Base-by-base conservation (phyloP, 2,888 invertebrate genomes). In the Gonocerus acuteangulatus region DNA sequence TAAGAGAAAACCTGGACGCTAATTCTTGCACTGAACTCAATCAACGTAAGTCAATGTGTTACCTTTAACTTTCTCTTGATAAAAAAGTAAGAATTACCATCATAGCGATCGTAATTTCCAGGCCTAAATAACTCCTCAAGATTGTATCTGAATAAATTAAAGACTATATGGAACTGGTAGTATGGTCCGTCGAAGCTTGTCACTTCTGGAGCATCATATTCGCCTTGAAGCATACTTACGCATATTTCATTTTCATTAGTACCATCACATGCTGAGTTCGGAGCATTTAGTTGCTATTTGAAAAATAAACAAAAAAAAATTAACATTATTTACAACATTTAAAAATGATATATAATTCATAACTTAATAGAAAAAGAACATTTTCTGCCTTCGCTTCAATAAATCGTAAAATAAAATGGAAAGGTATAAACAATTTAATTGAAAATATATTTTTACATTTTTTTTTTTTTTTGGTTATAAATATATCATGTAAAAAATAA, bases 51-150 rank as follows among this genome's bases (percentile, higher is more conserved):
- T n/a, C n/a, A n/a, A n/a, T n/a, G n/a, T n/a, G n/a, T n/a, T n/a
- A n/a, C n/a, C n/a, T n/a, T n/a, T n/a, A n/a, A n/a, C n/a, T n/a
- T n/a, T n/a, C n/a, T n/a, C n/a, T n/a, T n/a, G n/a, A n/a, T n/a
- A n/a, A n/a, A n/a, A n/a, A n/a, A n/a, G n/a, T n/a, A n/a, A n/a
- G n/a, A n/a, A n/a, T n/a, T n/a, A 62, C 62, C 47, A 48, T 57
- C 57, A 32, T 48, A 62, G 11, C 42, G 54, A 2, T 49, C 47
- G 42, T 49, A 62, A 4, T 48, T 48, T 13, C 39, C 44, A 2
- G 57, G 39, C 6, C 39, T 18, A 34, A 49, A 62, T 16, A 62
- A 49, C 15, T 62, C 62, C 2, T 62, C 49, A n/a, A 45, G 44
- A 11, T 7, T 32, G 22, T 48, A 48, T 1, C 34, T 15, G 42